Base-by-base conservation (phyloP, 1,140 invertebrate species). In the Probaryconus sp. region DNA sequence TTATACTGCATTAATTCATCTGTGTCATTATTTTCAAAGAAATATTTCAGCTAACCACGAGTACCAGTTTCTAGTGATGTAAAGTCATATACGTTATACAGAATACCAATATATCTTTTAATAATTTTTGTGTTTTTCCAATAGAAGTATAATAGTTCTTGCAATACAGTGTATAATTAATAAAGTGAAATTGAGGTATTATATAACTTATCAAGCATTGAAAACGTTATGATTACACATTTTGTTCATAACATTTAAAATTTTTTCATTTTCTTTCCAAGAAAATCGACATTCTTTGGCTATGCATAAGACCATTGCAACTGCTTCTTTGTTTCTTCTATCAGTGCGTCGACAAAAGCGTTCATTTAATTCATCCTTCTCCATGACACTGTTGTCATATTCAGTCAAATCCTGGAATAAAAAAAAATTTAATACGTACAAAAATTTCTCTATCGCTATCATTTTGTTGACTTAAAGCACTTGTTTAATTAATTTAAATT, bases 161-260 rank as follows among this genome's bases (percentile, higher is more conserved):
- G 16, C 55, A 58, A 35, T 58, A 58, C 11, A 58, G 4, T 0
- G 1, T 17, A 30, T 58, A 47, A n/a, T 1, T 26, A 2, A 58
- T 45, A 4, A 16, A 45, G 3, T 58, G 5, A 0, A 37, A 3
- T 7, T 58, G 1, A 4, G 55, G 55, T 3, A 58, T 16, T 11
- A 26, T 9, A 7, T 6, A 7, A 26, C 24, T 35, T 0, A 58
- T 9, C n/a, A 58, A 10, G 7, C 10, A 37, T 3, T 4, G 7
- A 47, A 26, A 5, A 45, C 5, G 6, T 58, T 42, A 0, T 13
- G 6, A 1, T 37, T 35, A 16, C 14, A 26, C 11, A 47, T 24
- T 37, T 58, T 58, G 14, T 58, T 58, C 3, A 45, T 37, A 0
- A 17, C 40, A 37, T 58, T 28, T 7, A 58, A 45, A 26, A 47